phyloP scores from a whole-genome alignment of 2,113 vertebrate species.

The Serinus canaria region DNA sequence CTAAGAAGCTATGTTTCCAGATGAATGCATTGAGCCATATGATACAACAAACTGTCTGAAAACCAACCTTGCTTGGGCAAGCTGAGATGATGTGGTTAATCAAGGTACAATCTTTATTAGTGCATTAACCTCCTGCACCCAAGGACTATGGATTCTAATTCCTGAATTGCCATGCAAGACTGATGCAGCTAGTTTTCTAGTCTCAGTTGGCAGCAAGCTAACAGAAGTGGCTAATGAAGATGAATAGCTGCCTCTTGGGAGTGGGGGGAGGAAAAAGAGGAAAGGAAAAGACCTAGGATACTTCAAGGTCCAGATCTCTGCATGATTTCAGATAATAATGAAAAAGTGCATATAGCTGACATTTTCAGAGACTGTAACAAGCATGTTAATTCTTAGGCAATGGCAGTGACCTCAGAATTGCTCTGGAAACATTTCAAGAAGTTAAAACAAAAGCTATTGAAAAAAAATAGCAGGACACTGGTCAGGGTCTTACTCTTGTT shows the following conservation, averaged over 20 bases:
- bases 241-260: slow-evolving; percentile 52
- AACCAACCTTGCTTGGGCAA: slow-evolving; percentile 22
- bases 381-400: slow-evolving; percentile 44
- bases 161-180: slow-evolving; percentile 62
- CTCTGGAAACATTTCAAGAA: slow-evolving; percentile 58
- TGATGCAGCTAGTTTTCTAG: slow-evolving; percentile 60
- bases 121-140: slow-evolving; percentile 66
- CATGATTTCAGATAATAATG: slow-evolving; percentile 37
- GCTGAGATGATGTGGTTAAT: slow-evolving; percentile 61
- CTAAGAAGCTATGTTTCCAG: neutral
- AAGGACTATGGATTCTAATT: slow-evolving; percentile 65
- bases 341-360: neutral
- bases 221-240: slow-evolving; percentile 67
- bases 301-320: slow-evolving; percentile 56
- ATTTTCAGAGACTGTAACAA: slow-evolving; percentile 12
- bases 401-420: slow-evolving; percentile 19
- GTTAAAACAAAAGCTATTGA: slow-evolving; percentile 51
- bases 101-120: slow-evolving; percentile 66
- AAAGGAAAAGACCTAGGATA: slow-evolving; percentile 36
- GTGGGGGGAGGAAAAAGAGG: neutral
- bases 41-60: slow-evolving; percentile 37
- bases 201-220: slow-evolving; percentile 48
- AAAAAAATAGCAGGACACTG: slow-evolving; percentile 14
- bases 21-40: neutral
- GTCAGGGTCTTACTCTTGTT: slow-evolving; percentile 36